Evolutionary conservation across 2,888 invertebrate species (phyloP).

Genomic region (Caenorhabditis auriculariae): DNA sequence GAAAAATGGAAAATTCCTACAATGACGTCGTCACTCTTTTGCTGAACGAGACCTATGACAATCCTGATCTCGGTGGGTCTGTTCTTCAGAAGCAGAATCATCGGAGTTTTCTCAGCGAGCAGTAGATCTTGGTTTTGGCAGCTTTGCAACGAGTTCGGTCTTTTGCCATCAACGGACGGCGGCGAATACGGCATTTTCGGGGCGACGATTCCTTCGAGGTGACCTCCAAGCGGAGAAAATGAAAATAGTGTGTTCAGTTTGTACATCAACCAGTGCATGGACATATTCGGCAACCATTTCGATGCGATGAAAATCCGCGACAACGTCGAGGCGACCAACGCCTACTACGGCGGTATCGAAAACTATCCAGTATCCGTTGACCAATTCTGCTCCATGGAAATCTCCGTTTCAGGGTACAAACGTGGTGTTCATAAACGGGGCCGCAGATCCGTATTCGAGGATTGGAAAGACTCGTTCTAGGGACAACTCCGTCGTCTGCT

Average conservation of each 20-base stretch:
- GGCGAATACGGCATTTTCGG: conserved; percentile 53
- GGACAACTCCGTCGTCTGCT: conserved; percentile 14
- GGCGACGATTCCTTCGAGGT: conserved; percentile 23
- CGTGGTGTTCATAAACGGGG: conserved; percentile 35
- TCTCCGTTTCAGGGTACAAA: conserved; percentile 31
- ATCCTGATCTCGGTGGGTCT: no score
- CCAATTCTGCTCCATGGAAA: neutral
- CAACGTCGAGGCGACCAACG: conserved; percentile 6
- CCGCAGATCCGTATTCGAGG: conserved; percentile 13
- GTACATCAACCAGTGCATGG: conserved; percentile 14
- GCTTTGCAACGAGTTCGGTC: conserved; percentile 92
- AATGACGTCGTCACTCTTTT: no score
- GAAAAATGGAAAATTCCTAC: no score
- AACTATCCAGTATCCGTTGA: conserved; percentile 6
- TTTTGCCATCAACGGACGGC: conserved; percentile 81
- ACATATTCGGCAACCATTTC: neutral
- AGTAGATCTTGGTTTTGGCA: conserved; percentile 86
- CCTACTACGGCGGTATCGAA: conserved; percentile 7
- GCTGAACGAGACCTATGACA: no score
- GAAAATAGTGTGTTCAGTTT: conserved; percentile 8
- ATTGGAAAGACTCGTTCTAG: conserved; percentile 11
- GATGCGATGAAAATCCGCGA: conserved; percentile 13
- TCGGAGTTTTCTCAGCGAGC: conserved; percentile 10
- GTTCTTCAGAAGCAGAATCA: neutral
- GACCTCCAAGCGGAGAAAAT: neutral